These are phyloP conservation scores for Archips crataeganus DNA, from an alignment of 2,888 invertebrate species.

Conservation along the genomic window DNA sequence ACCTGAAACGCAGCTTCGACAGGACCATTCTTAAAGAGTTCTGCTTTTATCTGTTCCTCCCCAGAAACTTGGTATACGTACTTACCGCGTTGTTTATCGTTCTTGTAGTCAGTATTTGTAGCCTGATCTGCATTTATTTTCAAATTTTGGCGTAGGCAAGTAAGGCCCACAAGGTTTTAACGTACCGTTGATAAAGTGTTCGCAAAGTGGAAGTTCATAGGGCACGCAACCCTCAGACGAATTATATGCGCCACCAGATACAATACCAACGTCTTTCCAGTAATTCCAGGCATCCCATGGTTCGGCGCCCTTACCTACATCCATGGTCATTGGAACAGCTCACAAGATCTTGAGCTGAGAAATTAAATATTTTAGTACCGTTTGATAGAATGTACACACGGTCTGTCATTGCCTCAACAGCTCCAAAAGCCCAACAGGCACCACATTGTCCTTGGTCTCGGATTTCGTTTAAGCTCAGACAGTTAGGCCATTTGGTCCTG, in stretches of 20 bases:
- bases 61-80: constrained; percentile 87
- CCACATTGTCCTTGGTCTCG: constrained; percentile 97
- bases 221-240: constrained; percentile 94
- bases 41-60: constrained; percentile 90
- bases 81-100: constrained; percentile 91
- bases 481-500: constrained; percentile 92
- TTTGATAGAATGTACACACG: constrained; percentile 93
- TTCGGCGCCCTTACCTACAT: constrained; percentile 84
- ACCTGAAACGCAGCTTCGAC: constrained; percentile 96
- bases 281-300: constrained; percentile 93
- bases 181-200: constrained; percentile 94
- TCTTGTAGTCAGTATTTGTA: constrained; percentile 89
- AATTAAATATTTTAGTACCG: constrained; percentile 89
- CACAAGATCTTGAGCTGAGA: constrained; percentile 94
- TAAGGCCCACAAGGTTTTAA: constrained; percentile 89
- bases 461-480: constrained; percentile 93
- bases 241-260: constrained; percentile 94
- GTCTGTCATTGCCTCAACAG: constrained; percentile 96
- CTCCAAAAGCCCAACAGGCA: constrained; percentile 97
- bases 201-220: constrained; percentile 94
- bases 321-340: constrained; percentile 93
- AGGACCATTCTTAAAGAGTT: constrained; percentile 94
- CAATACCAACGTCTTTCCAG: constrained; percentile 93
- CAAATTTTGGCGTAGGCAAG: constrained; percentile 92
- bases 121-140: constrained; percentile 87